These are phyloP conservation scores for Sylvia borin DNA, from an alignment of 2,797 vertebrate species.

Conservation along the genomic window DNA sequence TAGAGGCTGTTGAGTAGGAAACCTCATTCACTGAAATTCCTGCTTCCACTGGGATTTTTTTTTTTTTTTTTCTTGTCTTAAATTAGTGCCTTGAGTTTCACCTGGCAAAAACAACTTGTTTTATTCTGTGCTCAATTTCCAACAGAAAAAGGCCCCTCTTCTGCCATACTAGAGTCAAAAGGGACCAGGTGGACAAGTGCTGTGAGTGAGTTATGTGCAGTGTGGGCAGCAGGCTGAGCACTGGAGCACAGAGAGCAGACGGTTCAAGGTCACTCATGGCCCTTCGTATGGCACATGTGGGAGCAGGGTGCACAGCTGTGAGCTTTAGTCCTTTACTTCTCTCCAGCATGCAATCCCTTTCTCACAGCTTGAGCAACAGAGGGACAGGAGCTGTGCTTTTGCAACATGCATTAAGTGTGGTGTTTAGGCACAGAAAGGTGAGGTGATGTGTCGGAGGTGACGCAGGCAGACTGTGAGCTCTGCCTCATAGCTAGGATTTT, in stretches of 20 bases:
- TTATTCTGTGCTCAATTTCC: not conserved
- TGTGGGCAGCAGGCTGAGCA: not conserved
- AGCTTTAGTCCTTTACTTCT: not conserved
- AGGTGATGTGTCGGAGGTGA: not conserved
- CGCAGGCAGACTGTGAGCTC: not conserved
- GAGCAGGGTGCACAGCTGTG: not conserved
- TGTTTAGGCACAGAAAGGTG: not conserved
- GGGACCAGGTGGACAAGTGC: not conserved
- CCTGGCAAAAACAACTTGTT: not conserved
- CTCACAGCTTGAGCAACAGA: not conserved
- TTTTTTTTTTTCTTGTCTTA: not conserved
- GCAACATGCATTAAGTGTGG: not conserved
- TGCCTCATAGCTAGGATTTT: not conserved
- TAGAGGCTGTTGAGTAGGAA: not conserved
- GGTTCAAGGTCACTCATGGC: not conserved
- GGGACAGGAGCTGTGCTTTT: not conserved
- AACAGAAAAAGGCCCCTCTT: not conserved
- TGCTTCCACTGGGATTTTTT: not conserved
- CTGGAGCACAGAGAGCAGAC: not conserved
- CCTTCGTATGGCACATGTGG: not conserved
- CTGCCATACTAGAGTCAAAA: not conserved
- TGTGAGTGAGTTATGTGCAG: not conserved
- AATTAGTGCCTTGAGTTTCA: not conserved
- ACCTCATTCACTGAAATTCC: conserved; percentile 26
- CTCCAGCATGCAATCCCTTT: not conserved